Evolutionary conservation across 2,888 invertebrate species (phyloP).

Genomic region (Drosophila phalerata): DNA sequence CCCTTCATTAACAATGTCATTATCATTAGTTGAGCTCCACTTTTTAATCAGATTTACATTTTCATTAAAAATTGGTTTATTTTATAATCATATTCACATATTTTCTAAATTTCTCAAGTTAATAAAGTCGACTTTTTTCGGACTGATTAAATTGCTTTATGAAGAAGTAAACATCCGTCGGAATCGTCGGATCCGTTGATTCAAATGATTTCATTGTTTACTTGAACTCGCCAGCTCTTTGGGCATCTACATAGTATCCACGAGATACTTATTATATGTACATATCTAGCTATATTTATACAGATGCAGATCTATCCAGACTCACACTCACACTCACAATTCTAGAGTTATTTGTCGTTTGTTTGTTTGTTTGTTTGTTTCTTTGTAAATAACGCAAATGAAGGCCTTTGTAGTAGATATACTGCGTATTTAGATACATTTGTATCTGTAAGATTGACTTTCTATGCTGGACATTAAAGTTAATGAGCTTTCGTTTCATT

Average conservation of each 20-base stretch:
- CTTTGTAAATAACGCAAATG: slow-evolving; percentile 67
- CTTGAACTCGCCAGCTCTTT: slow-evolving; percentile 28
- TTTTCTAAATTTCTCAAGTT: slow-evolving; percentile 22
- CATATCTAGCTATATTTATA: slow-evolving; percentile 35
- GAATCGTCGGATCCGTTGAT: slow-evolving; percentile 17
- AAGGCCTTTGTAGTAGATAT: slow-evolving; percentile 50
- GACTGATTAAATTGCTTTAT: slow-evolving; percentile 21
- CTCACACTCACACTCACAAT: slow-evolving; percentile 12
- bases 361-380: slow-evolving; percentile 38
- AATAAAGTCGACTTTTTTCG: slow-evolving; percentile 48
- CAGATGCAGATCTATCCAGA: slow-evolving; percentile 22
- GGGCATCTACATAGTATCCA: slow-evolving; percentile 21
- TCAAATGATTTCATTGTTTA: slow-evolving; percentile 77
- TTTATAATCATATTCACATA: slow-evolving; percentile 8
- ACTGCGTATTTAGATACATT: slow-evolving; percentile 20
- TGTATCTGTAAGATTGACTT: slow-evolving; percentile 30
- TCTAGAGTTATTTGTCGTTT: slow-evolving; percentile 27
- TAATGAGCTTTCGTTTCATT: slow-evolving; percentile 69
- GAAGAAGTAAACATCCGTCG: slow-evolving; percentile 68
- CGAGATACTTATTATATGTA: slow-evolving; percentile 33
- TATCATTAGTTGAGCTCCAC: not conserved
- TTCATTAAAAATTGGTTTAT: slow-evolving; percentile 36
- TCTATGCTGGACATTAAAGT: slow-evolving; percentile 55
- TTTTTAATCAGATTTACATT: slow-evolving; percentile 17
- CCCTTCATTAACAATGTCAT: not conserved